Conservation (phyloP, 1,140 invertebrate genomes). For the Drosophila cardini region DNA sequence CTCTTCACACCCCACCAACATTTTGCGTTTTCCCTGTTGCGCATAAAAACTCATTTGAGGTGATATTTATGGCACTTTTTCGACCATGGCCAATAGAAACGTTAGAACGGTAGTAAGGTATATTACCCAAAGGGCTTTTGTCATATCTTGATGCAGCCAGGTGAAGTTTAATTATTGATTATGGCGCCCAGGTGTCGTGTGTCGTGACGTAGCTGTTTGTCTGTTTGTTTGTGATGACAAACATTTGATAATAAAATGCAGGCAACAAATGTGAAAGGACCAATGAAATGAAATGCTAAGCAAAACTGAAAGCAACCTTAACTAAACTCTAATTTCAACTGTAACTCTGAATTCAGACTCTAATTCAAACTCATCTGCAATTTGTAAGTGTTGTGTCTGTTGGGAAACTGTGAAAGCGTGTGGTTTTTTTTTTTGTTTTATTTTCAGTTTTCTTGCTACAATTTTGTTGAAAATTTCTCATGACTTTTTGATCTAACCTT, state of each 20-base stretch:
- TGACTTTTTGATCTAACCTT: constrained; percentile 77
- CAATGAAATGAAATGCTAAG: constrained; percentile 12
- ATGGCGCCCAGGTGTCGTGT: constrained; percentile 43
- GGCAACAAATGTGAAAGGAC: constrained; percentile 64
- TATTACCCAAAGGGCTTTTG: background rate
- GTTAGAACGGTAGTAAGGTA: background rate
- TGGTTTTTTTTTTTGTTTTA: constrained; percentile 34
- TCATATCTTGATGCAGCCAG: constrained; percentile 68
- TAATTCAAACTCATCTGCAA: constrained; percentile 11
- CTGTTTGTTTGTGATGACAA: constrained; percentile 38
- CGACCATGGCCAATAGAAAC: constrained; percentile 38
- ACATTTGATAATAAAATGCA: constrained; percentile 58
- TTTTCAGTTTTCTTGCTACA: constrained; percentile 6
- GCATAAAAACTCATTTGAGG: constrained; percentile 76
- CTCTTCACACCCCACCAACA: background rate
- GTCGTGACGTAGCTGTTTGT: background rate
- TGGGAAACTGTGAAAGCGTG: constrained; percentile 35
- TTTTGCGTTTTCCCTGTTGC: constrained; percentile 33
- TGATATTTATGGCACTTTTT: constrained; percentile 66
- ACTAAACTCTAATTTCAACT: background rate
- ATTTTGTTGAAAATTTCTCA: constrained; percentile 64
- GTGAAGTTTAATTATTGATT: constrained; percentile 78
- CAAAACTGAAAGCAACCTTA: constrained; percentile 5
- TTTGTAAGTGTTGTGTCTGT: constrained; percentile 9
- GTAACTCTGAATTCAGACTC: background rate